A percentile compares a stretch with the other conserved stretches of the same genome.
Evolutionary conservation across 1,140 invertebrate genomes (phyloP).

Genomic region (Pomacea maculata): DNA sequence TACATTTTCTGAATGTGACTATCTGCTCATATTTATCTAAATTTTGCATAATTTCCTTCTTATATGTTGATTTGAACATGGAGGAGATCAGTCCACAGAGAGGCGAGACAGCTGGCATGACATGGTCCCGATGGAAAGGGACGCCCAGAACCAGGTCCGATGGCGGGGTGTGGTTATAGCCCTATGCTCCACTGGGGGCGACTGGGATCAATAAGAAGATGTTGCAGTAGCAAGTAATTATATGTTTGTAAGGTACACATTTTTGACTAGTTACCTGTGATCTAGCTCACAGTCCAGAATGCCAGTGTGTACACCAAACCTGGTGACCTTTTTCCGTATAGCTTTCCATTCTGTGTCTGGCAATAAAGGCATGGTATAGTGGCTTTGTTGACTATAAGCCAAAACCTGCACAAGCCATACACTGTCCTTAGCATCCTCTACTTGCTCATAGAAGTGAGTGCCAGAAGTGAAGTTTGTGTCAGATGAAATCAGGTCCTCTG

Average conservation of each 20-base stretch:
- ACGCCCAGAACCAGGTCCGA: too few relatives aligned
- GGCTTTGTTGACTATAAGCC: background rate
- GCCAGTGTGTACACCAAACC: slow-evolving; percentile 68
- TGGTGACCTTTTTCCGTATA: slow-evolving; percentile 63
- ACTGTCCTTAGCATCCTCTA: slow-evolving; percentile 71
- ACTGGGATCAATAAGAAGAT: too few relatives aligned
- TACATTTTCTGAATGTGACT: too few relatives aligned
- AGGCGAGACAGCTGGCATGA: too few relatives aligned
- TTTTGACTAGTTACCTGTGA: slow-evolving; percentile 53
- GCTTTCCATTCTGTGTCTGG: slow-evolving; percentile 61
- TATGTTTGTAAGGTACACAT: background rate
- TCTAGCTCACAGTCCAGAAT: slow-evolving; percentile 68
- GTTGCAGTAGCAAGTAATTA: background rate
- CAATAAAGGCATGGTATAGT: slow-evolving; percentile 11
- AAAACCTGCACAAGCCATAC: slow-evolving; percentile 70
- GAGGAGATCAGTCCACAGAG: too few relatives aligned
- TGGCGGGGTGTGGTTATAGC: too few relatives aligned
- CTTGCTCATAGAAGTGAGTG: slow-evolving; percentile 68
- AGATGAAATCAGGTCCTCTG: slow-evolving; percentile 34
- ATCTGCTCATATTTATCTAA: background rate
- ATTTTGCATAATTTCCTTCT: background rate
- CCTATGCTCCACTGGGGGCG: too few relatives aligned
- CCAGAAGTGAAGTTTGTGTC: slow-evolving; percentile 67
- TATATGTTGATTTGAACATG: background rate
- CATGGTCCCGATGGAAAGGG: too few relatives aligned